Conservation (phyloP, 2,888 invertebrate genomes). For the Thereva nobilitata region DNA sequence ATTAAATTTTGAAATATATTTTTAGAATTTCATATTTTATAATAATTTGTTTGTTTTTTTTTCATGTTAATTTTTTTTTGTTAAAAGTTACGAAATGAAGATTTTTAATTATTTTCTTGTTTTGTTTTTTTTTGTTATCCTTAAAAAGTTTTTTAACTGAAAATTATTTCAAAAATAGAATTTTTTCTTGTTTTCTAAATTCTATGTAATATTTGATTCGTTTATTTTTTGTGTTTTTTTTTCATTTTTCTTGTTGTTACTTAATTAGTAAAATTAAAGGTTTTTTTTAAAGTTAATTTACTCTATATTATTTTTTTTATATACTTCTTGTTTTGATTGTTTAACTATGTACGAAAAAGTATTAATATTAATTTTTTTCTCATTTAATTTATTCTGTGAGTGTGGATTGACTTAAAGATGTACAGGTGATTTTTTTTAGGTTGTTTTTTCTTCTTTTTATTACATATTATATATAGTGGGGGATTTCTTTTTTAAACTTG, state of each 20-base stretch:
- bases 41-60: no score
- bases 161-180: constrained; percentile 29
- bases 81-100: no score
- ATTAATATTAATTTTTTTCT: no score
- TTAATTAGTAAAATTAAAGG: constrained; percentile 33
- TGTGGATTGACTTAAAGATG: constrained; percentile 26
- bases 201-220: constrained; percentile 31
- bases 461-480: constrained; percentile 15
- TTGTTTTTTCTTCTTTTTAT: neutral
- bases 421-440: constrained; percentile 20
- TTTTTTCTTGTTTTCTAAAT: constrained; percentile 29
- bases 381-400: constrained; percentile 12
- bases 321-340: constrained; percentile 26
- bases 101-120: no score
- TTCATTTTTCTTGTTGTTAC: constrained; percentile 13
- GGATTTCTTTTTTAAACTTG: no score
- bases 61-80: no score
- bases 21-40: no score
- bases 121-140: neutral
- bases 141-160: constrained; percentile 21
- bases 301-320: constrained; percentile 7
- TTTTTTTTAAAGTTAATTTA: constrained; percentile 5
- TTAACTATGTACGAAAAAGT: constrained; percentile 34
- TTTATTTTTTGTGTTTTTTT: constrained; percentile 29
- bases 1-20: no score